A percentile compares a stretch with the other conserved stretches of the same genome.
Conservation (phyloP, 2,113 vertebrate species). For the Xerus inauris region DNA sequence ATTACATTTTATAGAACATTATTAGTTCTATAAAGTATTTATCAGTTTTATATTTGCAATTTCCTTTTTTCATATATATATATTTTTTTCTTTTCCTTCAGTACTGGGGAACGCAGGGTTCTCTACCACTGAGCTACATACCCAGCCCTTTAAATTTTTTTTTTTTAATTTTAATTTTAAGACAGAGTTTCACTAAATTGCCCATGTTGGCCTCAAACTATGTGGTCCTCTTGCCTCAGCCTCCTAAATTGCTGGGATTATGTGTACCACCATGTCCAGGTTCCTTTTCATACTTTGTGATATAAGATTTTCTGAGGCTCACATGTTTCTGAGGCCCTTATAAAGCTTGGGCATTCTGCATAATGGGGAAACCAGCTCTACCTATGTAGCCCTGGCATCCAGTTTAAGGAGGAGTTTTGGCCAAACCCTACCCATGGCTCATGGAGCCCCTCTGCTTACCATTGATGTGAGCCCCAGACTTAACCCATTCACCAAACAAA, state of each 20-base stretch:
- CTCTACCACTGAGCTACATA: no score
- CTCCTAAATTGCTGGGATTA: no score
- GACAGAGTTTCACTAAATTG: no score
- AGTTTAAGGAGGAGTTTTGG: background rate
- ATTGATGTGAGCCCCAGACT: conserved; percentile 95
- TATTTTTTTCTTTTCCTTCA: no score
- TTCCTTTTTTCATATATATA: no score
- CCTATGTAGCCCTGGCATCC: background rate
- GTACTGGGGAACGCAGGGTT: no score
- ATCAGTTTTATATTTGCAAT: background rate
- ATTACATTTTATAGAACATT: background rate
- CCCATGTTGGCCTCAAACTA: no score
- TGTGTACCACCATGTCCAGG: no score
- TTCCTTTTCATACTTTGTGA: background rate
- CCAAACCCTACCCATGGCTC: background rate
- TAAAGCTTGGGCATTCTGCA: background rate
- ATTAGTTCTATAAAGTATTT: background rate
- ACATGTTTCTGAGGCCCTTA: background rate
- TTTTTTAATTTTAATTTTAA: no score
- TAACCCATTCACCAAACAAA: conserved; percentile 94
- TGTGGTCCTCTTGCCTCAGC: no score
- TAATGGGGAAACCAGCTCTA: background rate
- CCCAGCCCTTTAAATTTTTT: no score
- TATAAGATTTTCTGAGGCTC: background rate
- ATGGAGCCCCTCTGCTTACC: conserved; percentile 85